Percentiles rank a stretch among this genome's conserved stretches.
Conservation (phyloP, 2,888 invertebrate species). For the Drosophila cracens region DNA sequence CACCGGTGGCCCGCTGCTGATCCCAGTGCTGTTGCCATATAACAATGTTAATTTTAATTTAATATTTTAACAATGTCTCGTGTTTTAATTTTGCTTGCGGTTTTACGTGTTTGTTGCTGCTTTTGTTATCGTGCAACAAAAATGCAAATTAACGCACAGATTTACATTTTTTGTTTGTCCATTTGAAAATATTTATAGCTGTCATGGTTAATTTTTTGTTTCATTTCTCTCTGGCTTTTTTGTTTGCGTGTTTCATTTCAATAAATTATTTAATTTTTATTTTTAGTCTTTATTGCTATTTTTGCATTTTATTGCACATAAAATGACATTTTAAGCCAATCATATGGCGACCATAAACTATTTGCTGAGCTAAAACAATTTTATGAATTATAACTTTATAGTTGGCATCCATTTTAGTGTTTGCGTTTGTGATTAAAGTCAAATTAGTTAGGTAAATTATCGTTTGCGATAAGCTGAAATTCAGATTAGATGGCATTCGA, state of each 20-base stretch:
- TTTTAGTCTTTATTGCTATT: constrained; percentile 25
- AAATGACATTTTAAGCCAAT: constrained; percentile 53
- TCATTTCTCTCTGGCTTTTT: not conserved
- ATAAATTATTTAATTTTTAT: constrained; percentile 73
- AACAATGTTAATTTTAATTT: constrained; percentile 72
- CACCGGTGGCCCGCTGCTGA: not conserved
- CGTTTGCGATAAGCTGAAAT: not conserved
- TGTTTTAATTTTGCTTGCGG: constrained; percentile 68
- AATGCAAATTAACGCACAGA: constrained; percentile 79
- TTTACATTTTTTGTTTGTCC: constrained; percentile 53
- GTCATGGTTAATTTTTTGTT: constrained; percentile 52
- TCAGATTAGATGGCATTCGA: not conserved
- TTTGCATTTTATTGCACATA: constrained; percentile 52
- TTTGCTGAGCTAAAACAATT: constrained; percentile 32
- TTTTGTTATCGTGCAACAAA: constrained; percentile 73
- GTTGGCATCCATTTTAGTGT: not conserved
- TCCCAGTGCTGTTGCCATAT: constrained; percentile 29
- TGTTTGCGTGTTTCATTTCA: constrained; percentile 49
- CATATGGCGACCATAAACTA: constrained; percentile 57
- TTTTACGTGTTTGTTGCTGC: constrained; percentile 50
- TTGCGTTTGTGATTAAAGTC: not conserved
- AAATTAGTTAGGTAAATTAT: not conserved
- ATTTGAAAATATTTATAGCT: constrained; percentile 75
- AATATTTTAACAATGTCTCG: constrained; percentile 76
- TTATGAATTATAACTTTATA: constrained; percentile 9